These are phyloP conservation scores for Trachelus troglodyta DNA, from an alignment of 2,888 invertebrate species.

Conservation along the genomic window DNA sequence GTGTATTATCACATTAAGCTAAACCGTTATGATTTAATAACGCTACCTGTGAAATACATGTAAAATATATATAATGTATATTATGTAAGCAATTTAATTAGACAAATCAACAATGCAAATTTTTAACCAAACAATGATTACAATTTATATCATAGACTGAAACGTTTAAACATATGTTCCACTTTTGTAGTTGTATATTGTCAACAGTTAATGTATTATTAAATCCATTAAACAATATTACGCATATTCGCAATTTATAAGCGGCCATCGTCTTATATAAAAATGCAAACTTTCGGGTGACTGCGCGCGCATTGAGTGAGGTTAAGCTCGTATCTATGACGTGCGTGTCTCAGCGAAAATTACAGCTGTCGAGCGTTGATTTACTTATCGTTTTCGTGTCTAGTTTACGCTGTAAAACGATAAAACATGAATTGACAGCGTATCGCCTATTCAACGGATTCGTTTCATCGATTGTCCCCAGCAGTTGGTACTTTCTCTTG, in stretches of 20 bases:
- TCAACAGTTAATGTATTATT: too few species aligned
- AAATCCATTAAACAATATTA: too few species aligned
- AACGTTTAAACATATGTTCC: too few species aligned
- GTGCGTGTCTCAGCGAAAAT: conserved; percentile 12
- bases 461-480: background rate
- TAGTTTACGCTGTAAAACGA: background rate
- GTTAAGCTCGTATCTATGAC: conserved; percentile 7
- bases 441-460: background rate
- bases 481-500: background rate
- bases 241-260: too few species aligned
- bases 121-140: too few species aligned
- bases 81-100: too few species aligned
- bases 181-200: too few species aligned
- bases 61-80: background rate
- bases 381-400: conserved; percentile 11
- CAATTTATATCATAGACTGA: too few species aligned
- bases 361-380: conserved; percentile 28
- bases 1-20: conserved; percentile 10
- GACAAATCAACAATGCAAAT: too few species aligned
- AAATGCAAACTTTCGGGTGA: background rate
- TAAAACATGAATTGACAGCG: background rate
- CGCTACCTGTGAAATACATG: conserved; percentile 8
- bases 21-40: conserved; percentile 13
- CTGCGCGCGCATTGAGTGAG: background rate
- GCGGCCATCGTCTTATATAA: too few species aligned